Conservation (phyloP, 2,113 vertebrate genomes). For the Rhegmatorhina hoffmannsi region DNA sequence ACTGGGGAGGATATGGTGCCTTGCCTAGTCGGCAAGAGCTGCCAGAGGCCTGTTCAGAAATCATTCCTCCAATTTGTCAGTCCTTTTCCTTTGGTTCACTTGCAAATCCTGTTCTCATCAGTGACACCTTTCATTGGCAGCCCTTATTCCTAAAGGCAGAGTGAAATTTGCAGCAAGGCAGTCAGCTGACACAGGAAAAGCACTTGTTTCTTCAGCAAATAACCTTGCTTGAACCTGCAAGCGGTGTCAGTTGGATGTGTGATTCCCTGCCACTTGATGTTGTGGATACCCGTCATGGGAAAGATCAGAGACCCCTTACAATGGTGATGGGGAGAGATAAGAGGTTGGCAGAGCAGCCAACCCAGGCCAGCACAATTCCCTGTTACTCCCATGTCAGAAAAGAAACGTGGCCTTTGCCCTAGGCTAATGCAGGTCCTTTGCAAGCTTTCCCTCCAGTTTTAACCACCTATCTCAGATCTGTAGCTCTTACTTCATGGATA, state of each 20-base stretch:
- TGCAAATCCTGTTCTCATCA: neutral
- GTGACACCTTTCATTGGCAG: neutral
- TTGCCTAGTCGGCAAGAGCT: neutral
- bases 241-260: neutral
- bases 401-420: neutral
- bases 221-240: neutral
- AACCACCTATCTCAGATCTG: neutral
- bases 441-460: neutral
- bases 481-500: neutral
- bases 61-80: neutral
- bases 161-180: neutral
- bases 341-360: neutral
- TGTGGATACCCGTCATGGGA: rapidly evolving
- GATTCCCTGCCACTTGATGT: neutral
- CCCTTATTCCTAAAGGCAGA: neutral
- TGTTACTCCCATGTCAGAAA: rapidly evolving
- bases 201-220: neutral
- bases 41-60: neutral
- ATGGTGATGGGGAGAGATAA: neutral
- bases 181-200: neutral
- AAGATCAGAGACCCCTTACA: neutral
- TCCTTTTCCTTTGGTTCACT: neutral
- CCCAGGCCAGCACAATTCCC: neutral
- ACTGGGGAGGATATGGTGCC: neutral
- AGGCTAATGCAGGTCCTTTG: neutral